Percentiles rank a stretch among this genome's conserved stretches.
Conservation (phyloP, 2,888 invertebrate species). For the Eledona agricola region DNA sequence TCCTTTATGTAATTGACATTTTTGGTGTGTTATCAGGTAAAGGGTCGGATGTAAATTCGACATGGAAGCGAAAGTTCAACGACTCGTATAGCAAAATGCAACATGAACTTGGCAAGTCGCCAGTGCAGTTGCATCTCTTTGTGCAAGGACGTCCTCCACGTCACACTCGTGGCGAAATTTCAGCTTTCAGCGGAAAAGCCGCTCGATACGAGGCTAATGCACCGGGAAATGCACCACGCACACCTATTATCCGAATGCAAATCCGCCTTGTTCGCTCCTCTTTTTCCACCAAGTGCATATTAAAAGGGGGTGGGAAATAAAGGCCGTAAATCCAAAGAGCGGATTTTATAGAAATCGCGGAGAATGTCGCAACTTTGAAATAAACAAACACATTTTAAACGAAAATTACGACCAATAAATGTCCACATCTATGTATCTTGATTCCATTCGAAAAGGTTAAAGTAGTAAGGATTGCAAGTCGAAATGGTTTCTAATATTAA, state of each 20-base stretch:
- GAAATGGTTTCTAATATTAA: constrained; percentile 1
- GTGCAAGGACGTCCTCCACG: constrained; percentile 24
- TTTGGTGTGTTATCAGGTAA: background rate
- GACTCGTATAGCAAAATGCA: constrained; percentile 32
- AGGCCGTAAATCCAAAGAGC: background rate
- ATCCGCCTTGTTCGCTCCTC: constrained; percentile 25
- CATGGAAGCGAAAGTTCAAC: constrained; percentile 25
- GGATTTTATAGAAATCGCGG: constrained; percentile 1
- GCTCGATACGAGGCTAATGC: constrained; percentile 30
- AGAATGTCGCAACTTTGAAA: background rate
- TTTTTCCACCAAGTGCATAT: too few species aligned
- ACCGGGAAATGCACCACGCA: constrained; percentile 33
- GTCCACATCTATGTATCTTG: constrained; percentile 3
- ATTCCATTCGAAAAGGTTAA: background rate
- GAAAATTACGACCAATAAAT: constrained; percentile 9
- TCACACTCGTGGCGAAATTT: constrained; percentile 7
- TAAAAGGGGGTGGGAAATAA: too few species aligned
- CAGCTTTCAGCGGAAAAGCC: constrained; percentile 11
- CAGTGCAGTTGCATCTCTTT: constrained; percentile 29
- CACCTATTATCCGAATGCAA: constrained; percentile 32
- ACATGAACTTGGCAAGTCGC: constrained; percentile 22
- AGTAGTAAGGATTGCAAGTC: background rate
- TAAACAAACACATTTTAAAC: constrained; percentile 7
- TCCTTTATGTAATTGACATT: constrained; percentile 12
- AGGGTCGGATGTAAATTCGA: constrained; percentile 19